Evolutionary conservation across 2,113 vertebrate genomes (phyloP), one percentile per base, ranked within the genome.

Genomic region (Cyprinodon brontotheroides): DNA sequence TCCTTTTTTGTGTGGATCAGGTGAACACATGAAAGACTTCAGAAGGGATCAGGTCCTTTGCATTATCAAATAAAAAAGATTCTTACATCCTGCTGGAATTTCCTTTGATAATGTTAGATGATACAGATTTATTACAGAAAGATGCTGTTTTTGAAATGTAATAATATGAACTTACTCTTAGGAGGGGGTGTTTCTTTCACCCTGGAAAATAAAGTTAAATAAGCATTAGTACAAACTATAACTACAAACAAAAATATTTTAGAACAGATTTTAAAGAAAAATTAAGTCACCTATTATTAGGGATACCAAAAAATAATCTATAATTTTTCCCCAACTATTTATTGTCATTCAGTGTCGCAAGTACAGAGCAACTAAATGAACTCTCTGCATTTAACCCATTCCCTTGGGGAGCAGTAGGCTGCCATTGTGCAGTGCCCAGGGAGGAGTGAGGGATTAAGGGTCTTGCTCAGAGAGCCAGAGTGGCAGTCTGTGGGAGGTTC

Each of bases 101-200:
- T 57, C 17, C 20, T 2, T 4, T 11, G 17, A 41, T 4, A 22
- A 65, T 43, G 39, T 41, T 9, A 65, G 5, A 40, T n/a, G 39
- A 38, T 64, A 39, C 61, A 15, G 13, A 36, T 61, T 38, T n/a
- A 15, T 3, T 29, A 38, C 5, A 47, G 11, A 39, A 37, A 45
- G 3, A 61, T 63, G 3, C 12, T 9, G 15, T 65, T 11, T 43
- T 8, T 57, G n/a, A 63, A 6, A 62, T 20, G 29, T 6, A 70
- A 61, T 38, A 17, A 53, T 10, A 3, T 65, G 50, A 53, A 94
- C 94, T 93, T 93, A 94, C 94, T 94, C 89, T 94, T 94, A 41
- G 91, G 91, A 66, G 89, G 81, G 67, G 76, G 78, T 1, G 61
- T 82, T 87, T 94, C 91, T 84, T 94, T 95, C 22, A 93, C 83